Conservation (phyloP, 2,888 invertebrate species). For the Creontiades dilutus region DNA sequence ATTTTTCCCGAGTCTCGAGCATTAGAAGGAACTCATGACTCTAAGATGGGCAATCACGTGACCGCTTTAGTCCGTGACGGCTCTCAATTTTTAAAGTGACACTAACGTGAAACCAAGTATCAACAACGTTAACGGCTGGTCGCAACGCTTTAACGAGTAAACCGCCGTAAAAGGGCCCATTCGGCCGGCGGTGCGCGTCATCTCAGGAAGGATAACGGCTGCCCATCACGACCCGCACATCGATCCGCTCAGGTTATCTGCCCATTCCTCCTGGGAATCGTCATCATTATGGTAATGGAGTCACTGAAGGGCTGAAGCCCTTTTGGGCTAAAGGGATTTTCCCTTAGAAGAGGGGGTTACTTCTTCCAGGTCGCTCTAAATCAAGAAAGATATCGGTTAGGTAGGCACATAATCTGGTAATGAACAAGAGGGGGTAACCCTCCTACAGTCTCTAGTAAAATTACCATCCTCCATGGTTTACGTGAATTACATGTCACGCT, state of each 20-base stretch:
- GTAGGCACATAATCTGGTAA: no score
- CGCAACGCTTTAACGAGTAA: neutral
- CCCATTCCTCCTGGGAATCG: neutral
- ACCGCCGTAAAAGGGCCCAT: conserved; percentile 5
- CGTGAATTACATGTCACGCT: no score
- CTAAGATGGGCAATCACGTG: no score
- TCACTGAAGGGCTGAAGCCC: neutral
- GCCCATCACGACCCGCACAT: conserved; percentile 5
- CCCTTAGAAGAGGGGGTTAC: neutral
- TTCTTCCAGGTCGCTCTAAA: neutral
- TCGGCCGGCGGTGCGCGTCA: neutral
- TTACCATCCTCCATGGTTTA: no score
- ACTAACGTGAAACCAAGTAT: neutral
- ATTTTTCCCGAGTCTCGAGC: no score
- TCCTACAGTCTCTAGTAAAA: no score
- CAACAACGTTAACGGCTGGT: neutral
- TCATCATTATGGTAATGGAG: conserved; percentile 25
- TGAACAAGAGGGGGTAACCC: no score
- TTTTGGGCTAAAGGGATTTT: neutral
- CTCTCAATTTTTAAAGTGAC: neutral
- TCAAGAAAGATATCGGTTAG: neutral
- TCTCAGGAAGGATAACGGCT: conserved; percentile 4
- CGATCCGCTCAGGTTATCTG: conserved; percentile 16
- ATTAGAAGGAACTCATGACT: no score
- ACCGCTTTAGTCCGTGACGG: no score